phyloP scores from a whole-genome alignment of 2,113 vertebrate genomes.

The Amblyornis subalaris region DNA sequence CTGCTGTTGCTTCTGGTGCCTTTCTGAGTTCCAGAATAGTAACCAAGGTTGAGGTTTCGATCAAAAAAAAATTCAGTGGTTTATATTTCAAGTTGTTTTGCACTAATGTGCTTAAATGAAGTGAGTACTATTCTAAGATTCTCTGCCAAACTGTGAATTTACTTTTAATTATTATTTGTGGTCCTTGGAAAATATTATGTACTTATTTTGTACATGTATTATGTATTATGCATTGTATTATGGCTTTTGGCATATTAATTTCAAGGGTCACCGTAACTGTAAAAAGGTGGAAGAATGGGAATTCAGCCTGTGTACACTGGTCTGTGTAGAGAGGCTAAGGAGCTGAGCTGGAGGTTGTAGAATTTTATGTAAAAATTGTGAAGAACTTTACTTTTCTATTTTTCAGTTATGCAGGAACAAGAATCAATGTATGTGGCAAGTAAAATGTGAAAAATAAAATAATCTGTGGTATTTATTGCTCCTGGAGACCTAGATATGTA shows the following conservation, averaged over 20 bases:
- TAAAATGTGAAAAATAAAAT: background rate
- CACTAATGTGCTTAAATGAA: background rate
- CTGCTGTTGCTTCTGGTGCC: background rate
- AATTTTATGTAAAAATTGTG: background rate
- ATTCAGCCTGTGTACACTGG: background rate
- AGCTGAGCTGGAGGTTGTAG: background rate
- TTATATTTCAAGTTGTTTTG: background rate
- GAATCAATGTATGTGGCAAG: background rate
- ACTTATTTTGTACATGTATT: too few relatives aligned
- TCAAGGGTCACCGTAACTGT: background rate
- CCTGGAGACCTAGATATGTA: background rate
- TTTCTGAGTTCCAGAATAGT: background rate
- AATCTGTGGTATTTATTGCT: background rate
- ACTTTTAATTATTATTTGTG: background rate
- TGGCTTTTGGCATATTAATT: background rate
- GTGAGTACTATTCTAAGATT: background rate
- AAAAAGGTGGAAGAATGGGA: background rate
- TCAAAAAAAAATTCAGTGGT: background rate
- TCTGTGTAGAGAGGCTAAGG: background rate
- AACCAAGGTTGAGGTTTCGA: background rate
- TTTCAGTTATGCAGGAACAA: background rate
- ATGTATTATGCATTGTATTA: too few relatives aligned
- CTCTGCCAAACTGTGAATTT: background rate
- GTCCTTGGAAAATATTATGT: background rate
- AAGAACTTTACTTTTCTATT: background rate